Evolutionary conservation across 2,888 invertebrate genomes (phyloP).

Genomic region (Thecophora atra): DNA sequence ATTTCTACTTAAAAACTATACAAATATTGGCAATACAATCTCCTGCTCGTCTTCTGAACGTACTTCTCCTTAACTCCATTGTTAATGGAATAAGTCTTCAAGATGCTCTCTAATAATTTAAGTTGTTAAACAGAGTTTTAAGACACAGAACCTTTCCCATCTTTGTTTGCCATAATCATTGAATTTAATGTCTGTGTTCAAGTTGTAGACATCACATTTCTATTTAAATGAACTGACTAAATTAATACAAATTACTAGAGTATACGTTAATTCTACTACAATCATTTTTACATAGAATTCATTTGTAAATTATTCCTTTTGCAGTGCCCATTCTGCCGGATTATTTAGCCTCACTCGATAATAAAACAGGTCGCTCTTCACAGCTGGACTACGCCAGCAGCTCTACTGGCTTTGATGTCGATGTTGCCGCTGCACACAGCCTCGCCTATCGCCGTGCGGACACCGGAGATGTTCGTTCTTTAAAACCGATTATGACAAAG

Average conservation of each 20-base stretch:
- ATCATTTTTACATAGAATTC: background rate
- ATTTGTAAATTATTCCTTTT: background rate
- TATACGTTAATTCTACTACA: background rate
- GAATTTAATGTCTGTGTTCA: no score
- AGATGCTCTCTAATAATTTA: no score
- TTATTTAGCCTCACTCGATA: conserved; percentile 72
- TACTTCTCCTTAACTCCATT: no score
- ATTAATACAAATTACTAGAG: background rate
- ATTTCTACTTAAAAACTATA: no score
- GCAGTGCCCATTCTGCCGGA: conserved; percentile 82
- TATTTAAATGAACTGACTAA: background rate
- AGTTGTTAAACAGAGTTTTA: no score
- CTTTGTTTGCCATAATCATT: no score
- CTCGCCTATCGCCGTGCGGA: conserved; percentile 59
- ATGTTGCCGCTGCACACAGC: conserved; percentile 51
- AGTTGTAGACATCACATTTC: no score
- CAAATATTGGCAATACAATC: no score
- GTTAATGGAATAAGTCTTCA: no score
- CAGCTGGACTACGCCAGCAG: conserved; percentile 38
- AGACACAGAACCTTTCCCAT: no score
- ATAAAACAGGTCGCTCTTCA: conserved; percentile 53
- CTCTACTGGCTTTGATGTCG: conserved; percentile 44
- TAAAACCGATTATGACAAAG: conserved; percentile 58
- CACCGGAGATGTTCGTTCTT: conserved; percentile 48
- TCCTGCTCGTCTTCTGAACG: no score